phyloP scores from a whole-genome alignment of 2,797 vertebrate genomes.

The Crenuchus spilurus region DNA sequence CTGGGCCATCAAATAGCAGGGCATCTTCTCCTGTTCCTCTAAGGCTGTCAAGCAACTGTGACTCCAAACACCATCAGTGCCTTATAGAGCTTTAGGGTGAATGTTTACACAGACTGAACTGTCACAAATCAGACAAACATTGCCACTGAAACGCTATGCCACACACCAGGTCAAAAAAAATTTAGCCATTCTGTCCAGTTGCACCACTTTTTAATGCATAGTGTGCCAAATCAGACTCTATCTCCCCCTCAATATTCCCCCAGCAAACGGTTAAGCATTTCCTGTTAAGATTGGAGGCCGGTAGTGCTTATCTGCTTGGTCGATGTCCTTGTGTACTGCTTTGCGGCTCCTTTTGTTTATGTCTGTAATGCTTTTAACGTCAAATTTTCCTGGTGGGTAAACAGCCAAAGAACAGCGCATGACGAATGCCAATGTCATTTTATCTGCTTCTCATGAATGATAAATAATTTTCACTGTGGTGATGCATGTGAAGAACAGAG shows the following conservation, averaged over 20 bases:
- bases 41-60: conserved; percentile 4
- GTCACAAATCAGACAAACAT: not conserved
- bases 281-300: conserved; percentile 19
- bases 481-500: not conserved
- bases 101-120: conserved; percentile 1
- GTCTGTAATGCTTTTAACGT: not conserved
- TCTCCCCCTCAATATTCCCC: not conserved
- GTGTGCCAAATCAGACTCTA: not conserved
- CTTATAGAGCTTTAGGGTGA: not conserved
- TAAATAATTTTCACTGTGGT: conserved; percentile 21
- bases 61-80: conserved; percentile 11
- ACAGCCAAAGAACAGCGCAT: not conserved
- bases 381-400: conserved; percentile 17
- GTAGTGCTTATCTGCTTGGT: conserved; percentile 12
- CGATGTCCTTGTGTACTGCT: conserved; percentile 12
- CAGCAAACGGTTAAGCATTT: conserved; percentile 12
- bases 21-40: conserved; percentile 12
- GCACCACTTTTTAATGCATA: not conserved
- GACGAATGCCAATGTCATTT: not conserved
- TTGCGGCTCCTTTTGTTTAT: conserved; percentile 32
- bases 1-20: not conserved
- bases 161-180: not conserved
- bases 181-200: not conserved
- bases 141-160: not conserved
- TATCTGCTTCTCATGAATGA: conserved; percentile 18